Conservation (phyloP, 2,888 invertebrate genomes). For the Acrobasis consociella region DNA sequence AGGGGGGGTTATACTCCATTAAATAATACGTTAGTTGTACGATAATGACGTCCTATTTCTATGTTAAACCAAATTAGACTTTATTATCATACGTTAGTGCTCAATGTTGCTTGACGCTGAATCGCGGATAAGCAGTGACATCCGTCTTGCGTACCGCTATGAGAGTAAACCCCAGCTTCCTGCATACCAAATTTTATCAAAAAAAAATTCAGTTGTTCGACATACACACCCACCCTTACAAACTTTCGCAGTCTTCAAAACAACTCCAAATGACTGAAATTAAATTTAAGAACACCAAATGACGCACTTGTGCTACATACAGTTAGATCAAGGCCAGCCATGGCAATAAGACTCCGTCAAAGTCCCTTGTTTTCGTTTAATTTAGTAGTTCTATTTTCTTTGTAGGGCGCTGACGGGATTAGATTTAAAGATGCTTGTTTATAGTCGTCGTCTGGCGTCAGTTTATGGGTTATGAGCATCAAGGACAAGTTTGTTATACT, state of each 20-base stretch:
- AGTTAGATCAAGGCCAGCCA: constrained; percentile 4
- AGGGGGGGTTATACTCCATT: no score
- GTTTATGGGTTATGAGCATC: not conserved
- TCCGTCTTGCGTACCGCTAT: no score
- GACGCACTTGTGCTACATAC: constrained; percentile 8
- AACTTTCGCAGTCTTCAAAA: not conserved
- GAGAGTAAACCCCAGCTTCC: no score
- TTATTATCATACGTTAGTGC: no score
- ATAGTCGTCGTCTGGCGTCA: not conserved
- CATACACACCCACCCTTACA: no score
- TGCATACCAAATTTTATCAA: no score
- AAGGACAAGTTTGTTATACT: not conserved
- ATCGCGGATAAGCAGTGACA: no score
- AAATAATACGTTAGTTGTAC: no score
- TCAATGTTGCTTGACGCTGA: no score
- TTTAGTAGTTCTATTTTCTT: constrained; percentile 10
- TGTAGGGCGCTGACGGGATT: constrained; percentile 12
- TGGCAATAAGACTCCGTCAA: not conserved
- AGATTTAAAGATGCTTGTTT: constrained; percentile 10
- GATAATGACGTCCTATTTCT: no score
- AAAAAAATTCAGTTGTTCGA: no score
- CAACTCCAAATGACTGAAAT: not conserved
- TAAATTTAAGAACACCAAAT: not conserved
- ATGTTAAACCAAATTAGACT: no score
- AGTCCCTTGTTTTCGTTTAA: not conserved